Evolutionary conservation across 30 jellyfish, hydroid and myxozoan species (phyloP), one percentile per base, ranked within the genome.

Genomic region (Aurelia aurita): DNA sequence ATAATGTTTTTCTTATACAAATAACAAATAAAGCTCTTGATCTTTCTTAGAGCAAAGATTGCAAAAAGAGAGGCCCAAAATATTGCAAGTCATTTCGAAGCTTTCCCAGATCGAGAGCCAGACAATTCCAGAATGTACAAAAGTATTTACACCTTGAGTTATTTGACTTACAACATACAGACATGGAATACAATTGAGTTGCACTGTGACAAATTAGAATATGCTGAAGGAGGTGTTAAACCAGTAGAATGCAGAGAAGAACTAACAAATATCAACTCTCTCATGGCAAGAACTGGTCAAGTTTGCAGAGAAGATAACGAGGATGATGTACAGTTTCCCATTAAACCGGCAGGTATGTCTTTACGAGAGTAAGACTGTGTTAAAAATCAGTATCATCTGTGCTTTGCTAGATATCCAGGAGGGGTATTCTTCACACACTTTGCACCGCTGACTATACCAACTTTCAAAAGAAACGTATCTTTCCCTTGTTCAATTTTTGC

Each of bases 161-260:
- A 69, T 45, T 32, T 69, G 65, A 64, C 76, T 18, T 64, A 64
- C 46, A 64, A 64, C 46, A 64, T 64, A 23, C 76, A 64, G 31
- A 64, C 80, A 0, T 69, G 80, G 80, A 69, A 69, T 69, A 69
- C 80, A 10, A 35, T 69, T 25, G 51, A 32, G 51, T 6, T 55
- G 60, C 44, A 69, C n/a, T 69, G 80, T 69, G 80, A 69, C 44
- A 27, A 69, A 29, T 25, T 69, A 65, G 58, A 69, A 35, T 69
- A 69, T 32, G 80, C 80, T 23, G 80, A 69, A 35, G 80, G 80
- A 23, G 80, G 80, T 3, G 80, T 69, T 13, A 69, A 25, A 69
- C 80, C 80, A 34, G 44, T 54, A 69, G 80, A 69, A 35, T 69
- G 80, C 80, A 54, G 44, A 69, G 65, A 26, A 35, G 80, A 69